A percentile compares a stretch with the other conserved stretches of the same genome.
Conservation (phyloP, 2,113 vertebrate genomes). For the Chaenocephalus aceratus region DNA sequence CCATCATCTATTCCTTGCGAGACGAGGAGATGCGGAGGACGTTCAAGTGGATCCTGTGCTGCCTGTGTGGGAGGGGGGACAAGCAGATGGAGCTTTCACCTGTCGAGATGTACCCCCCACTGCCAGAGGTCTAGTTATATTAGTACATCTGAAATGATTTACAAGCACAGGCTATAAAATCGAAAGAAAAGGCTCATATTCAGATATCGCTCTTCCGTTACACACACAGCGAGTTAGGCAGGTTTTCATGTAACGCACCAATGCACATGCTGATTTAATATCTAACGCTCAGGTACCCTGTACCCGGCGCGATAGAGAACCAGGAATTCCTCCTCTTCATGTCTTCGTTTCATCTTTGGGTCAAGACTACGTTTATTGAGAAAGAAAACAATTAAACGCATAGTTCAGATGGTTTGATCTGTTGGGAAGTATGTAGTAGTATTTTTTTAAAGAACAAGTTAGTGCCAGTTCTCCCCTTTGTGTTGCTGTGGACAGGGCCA, state of each 20-base stretch:
- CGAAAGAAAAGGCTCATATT: neutral
- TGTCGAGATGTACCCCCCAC: conserved; percentile 46
- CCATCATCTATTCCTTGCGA: conserved; percentile 90
- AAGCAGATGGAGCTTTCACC: conserved; percentile 49
- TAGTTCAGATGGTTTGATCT: too few species aligned
- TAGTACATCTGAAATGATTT: neutral
- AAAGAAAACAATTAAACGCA: neutral
- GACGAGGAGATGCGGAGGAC: conserved; percentile 92
- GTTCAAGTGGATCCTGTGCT: conserved; percentile 90
- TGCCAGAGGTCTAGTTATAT: conserved; percentile 61
- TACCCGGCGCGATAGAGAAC: neutral
- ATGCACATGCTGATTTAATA: neutral
- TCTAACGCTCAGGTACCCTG: neutral
- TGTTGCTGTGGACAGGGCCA: too few species aligned
- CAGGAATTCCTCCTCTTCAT: neutral
- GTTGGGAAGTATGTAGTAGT: too few species aligned
- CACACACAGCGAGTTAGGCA: neutral
- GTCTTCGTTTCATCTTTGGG: neutral
- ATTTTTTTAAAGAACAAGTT: too few species aligned
- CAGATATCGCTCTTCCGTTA: neutral
- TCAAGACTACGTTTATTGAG: neutral
- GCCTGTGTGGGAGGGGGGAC: conserved; percentile 63
- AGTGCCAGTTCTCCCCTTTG: too few species aligned
- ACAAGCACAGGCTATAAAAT: neutral
- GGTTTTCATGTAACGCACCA: neutral